Evolutionary conservation across 2,888 invertebrate species (phyloP).

Genomic region (Rhorus exstirpatorius): DNA sequence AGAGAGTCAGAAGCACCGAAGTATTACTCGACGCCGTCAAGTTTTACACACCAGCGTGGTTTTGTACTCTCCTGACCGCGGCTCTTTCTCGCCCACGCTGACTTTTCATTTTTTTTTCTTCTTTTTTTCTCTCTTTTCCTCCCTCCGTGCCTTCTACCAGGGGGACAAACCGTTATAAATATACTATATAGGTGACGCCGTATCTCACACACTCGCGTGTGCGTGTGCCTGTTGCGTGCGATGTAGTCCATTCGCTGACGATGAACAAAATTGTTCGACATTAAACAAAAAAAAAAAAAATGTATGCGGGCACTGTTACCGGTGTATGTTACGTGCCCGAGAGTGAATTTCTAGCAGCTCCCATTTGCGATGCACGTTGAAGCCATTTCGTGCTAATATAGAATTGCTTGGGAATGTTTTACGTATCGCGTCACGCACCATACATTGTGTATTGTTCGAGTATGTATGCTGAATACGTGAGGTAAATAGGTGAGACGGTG

Average conservation of each 20-base stretch:
- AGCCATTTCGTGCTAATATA: constrained; percentile 20
- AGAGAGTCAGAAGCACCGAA: constrained; percentile 52
- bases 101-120: constrained; percentile 19
- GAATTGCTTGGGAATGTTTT: constrained; percentile 11
- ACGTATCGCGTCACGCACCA: constrained; percentile 31
- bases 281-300: neutral
- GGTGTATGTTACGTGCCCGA: constrained; percentile 60
- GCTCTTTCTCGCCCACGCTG: constrained; percentile 50
- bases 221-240: neutral
- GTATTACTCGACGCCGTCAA: constrained; percentile 44
- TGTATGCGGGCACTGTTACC: constrained; percentile 49
- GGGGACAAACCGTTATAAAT: constrained; percentile 40
- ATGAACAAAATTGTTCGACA: constrained; percentile 4
- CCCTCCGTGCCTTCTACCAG: neutral
- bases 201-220: neutral
- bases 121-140: neutral
- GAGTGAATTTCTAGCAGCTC: constrained; percentile 67
- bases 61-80: constrained; percentile 36
- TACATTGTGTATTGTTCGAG: constrained; percentile 31
- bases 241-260: neutral
- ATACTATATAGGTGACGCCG: constrained; percentile 39
- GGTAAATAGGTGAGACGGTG: constrained; percentile 7
- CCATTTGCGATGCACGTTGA: constrained; percentile 37
- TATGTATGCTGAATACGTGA: neutral
- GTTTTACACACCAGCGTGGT: constrained; percentile 49